These are phyloP conservation scores for Sebastes flavidus DNA, from an alignment of 2,797 vertebrate species.

Conservation along the genomic window DNA sequence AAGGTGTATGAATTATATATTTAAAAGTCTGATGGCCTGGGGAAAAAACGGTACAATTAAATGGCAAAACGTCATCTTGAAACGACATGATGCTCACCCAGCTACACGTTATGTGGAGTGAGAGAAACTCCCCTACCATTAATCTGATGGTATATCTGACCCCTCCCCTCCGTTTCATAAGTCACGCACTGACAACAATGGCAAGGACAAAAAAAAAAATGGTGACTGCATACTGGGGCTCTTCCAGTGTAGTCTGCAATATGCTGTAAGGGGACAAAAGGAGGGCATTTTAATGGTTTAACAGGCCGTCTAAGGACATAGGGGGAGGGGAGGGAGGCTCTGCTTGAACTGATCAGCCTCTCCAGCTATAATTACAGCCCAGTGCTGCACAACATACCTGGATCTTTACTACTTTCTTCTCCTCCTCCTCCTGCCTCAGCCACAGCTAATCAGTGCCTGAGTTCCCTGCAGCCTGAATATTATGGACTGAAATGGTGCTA, in stretches of 20 bases:
- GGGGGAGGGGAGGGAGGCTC: constrained; percentile 49
- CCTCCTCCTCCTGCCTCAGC: neutral
- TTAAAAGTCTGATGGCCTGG: no score
- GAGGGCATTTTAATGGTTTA: constrained; percentile 67
- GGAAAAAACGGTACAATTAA: neutral
- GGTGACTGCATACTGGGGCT: constrained; percentile 42
- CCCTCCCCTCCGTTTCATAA: constrained; percentile 30
- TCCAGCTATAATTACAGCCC: constrained; percentile 52
- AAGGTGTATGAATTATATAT: no score
- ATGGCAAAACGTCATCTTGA: neutral
- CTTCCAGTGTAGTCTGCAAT: constrained; percentile 32
- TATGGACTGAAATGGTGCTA: constrained; percentile 31
- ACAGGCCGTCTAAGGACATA: constrained; percentile 35
- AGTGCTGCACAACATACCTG: constrained; percentile 38
- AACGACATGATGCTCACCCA: neutral
- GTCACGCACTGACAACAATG: constrained; percentile 55
- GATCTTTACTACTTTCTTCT: constrained; percentile 16
- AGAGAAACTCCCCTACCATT: constrained; percentile 14
- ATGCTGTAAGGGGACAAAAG: constrained; percentile 61
- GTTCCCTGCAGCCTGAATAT: constrained; percentile 23
- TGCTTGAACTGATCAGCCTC: constrained; percentile 53
- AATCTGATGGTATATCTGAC: constrained; percentile 27
- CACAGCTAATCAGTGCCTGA: constrained; percentile 33
- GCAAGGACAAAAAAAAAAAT: constrained; percentile 31
- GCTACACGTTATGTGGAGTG: neutral